Base-by-base conservation (phyloP, 2,888 invertebrate species). In the Synergus itoensis region DNA sequence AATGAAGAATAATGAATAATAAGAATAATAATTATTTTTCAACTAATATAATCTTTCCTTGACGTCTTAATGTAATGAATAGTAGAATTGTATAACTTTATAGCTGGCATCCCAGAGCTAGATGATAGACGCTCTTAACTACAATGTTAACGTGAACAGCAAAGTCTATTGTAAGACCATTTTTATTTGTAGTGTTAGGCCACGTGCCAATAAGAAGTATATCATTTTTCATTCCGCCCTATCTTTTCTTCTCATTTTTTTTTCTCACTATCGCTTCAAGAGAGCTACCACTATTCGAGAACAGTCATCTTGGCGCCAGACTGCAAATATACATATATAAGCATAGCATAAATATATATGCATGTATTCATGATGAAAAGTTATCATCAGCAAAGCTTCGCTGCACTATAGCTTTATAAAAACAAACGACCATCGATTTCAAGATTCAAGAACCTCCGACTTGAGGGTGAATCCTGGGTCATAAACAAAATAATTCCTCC, bases 301-400 rank as follows among this genome's bases (percentile, higher is more conserved):
- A 57, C 81, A 88, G 88, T 84, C 88, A 75, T 76, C 80, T 79
- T 79, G 89, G 89, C 89, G 89, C 89, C 89, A 81, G 65, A 53
- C 60, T 69, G 43, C 77, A 75, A 73, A 67, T 78, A 75, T 41
- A 48, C 40, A 67, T 78, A 75, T 48, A 48, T 48, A 45, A 41
- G 14, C 69, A 57, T 16, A 57, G 9, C 8, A 60, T 78, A 65
- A 77, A 79, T 64, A 69, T 65, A 77, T 79, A 80, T 82, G 79
- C 83, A 81, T 53, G 53, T 8, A n/a, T 53, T n/a, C 53, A 53
- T 53, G n/a, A 64, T 36, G 64, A 64, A 41, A 64, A 64, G 64
- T 18, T 64, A 64, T 36, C 64, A 64, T 64, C 64, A 40, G 64
- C 36, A 36, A 64, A 64, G 36, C n/a, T 64, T 41, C 11, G 16